These are phyloP conservation scores for Balanococcus diminutus DNA, from an alignment of 2,888 invertebrate genomes.

Conservation along the genomic window DNA sequence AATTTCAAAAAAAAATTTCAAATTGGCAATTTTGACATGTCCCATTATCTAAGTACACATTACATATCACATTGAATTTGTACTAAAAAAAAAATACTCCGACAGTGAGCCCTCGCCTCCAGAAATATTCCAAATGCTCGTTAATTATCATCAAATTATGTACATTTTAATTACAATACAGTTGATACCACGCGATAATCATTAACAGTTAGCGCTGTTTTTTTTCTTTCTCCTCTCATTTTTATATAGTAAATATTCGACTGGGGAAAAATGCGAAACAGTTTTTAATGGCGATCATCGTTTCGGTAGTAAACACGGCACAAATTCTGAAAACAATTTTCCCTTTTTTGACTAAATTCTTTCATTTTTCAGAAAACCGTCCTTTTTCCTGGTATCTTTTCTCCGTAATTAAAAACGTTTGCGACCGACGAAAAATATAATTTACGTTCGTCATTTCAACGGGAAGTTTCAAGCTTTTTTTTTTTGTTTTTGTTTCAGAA, in stretches of 20 bases:
- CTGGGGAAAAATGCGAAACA: background rate
- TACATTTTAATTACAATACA: conserved; percentile 13
- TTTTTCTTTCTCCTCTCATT: background rate
- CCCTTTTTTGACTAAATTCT: conserved; percentile 27
- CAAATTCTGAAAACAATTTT: background rate
- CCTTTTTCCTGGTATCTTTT: conserved; percentile 35
- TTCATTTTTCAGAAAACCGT: conserved; percentile 36
- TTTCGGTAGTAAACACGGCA: conserved; percentile 23
- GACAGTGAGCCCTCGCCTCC: background rate
- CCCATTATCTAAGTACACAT: too few relatives aligned
- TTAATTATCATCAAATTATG: conserved; percentile 24
- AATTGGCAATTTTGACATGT: too few relatives aligned
- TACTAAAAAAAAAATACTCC: background rate
- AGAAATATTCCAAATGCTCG: conserved; percentile 1
- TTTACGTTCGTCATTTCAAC: conserved; percentile 49
- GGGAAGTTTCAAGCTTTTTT: conserved; percentile 40
- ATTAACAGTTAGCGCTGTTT: background rate
- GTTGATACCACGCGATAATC: background rate
- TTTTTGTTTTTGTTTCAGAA: conserved; percentile 32
- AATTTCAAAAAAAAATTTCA: too few relatives aligned
- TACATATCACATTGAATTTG: too few relatives aligned
- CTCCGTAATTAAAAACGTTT: conserved; percentile 48
- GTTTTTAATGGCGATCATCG: conserved; percentile 25
- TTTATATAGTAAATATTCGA: background rate
- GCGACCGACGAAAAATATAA: conserved; percentile 50